Base-by-base conservation (phyloP, 2,888 invertebrate genomes). In the Nebria brevicollis region DNA sequence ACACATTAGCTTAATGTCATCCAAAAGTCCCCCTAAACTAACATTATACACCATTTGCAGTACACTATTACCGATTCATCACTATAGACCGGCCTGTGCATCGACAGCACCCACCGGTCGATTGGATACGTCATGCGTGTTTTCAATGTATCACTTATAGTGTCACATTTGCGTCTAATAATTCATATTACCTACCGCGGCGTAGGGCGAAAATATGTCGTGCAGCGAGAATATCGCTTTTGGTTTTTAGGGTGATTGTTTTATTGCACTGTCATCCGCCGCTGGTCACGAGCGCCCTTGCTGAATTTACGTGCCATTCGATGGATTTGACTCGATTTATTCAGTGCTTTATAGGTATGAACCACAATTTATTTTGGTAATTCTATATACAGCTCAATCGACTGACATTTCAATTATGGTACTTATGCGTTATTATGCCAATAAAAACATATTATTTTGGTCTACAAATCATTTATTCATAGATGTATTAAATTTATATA, bases 221-320 rank as follows among this genome's bases (percentile, higher is more conserved):
- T 70, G 70, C 70, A 7, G 70, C 34, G 66, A 64, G 72, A 70
- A 70, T 68, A 77, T 68, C 66, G 77, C 66, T 66, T 73, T 65
- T 42, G 13, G 73, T 65, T 78, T 78, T 78, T 77, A 73, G 78
- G 72, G 73, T 73, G 78, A 78, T 78, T 78, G 78, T 78, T 78
- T 78, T 73, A 78, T 78, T 78, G 78, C 73, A 34, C 66, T 15
- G 66, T 78, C 78, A 73, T 78, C 78, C 72, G 73, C 72, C 66
- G 65, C 73, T 64, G 41, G 54, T 72, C 72, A 78, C 72, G 72
- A 64, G 66, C 72, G 26, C 72, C 78, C 72, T 66, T 70, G 78
- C 54, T 73, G 70, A 78, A 78, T 73, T 72, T 66, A 70, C 70
- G 70, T 25, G 6, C 7, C 15, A 70, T 25, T 66, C 20, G 66